Evolutionary conservation across 2,113 vertebrate species (phyloP).

Genomic region (Trichechus manatus): DNA sequence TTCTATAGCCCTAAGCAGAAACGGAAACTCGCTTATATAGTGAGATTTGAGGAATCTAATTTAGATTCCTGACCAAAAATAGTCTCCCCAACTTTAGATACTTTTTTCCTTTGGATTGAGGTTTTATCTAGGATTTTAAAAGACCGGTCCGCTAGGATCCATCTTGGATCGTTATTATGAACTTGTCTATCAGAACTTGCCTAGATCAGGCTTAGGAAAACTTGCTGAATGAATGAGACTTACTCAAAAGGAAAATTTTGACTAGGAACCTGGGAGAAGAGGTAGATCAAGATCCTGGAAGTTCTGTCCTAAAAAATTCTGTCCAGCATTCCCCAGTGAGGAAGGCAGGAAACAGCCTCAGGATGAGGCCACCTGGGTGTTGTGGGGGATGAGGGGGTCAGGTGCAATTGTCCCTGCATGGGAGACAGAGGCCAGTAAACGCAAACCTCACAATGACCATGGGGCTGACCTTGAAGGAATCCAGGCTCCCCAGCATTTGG

Average conservation of each 20-base stretch:
- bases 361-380: background rate
- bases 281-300: background rate
- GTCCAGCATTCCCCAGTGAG: background rate
- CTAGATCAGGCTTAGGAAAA: background rate
- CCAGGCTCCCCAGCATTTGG: background rate
- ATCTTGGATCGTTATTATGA: background rate
- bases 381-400: too few species aligned
- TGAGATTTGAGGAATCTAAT: background rate
- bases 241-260: background rate
- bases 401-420: background rate
- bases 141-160: background rate
- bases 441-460: background rate
- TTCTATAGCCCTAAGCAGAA: conserved; percentile 21
- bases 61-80: conserved; percentile 2
- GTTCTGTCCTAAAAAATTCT: background rate
- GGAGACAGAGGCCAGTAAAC: conserved; percentile 3
- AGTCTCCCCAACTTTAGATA: background rate
- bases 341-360: background rate
- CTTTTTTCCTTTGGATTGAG: background rate
- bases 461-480: background rate
- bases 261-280: background rate
- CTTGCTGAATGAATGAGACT: background rate
- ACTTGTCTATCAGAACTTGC: background rate
- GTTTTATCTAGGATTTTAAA: background rate
- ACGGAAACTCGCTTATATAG: background rate